Evolutionary conservation across 2,888 invertebrate genomes (phyloP).

Genomic region (Pemphredon lugubris): DNA sequence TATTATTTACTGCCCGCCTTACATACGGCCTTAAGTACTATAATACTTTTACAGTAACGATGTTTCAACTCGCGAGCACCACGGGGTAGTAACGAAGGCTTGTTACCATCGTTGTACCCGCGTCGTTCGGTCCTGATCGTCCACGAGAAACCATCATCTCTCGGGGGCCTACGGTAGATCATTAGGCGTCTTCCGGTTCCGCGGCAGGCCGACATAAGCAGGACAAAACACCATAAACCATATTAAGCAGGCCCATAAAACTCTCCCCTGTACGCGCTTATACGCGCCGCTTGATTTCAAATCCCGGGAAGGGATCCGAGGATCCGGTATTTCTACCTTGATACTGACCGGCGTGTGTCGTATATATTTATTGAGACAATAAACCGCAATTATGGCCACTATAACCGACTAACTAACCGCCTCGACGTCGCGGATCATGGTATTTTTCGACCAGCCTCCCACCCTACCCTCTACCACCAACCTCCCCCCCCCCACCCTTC

Average conservation of each 20-base stretch:
- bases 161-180: constrained; percentile 38
- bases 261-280: constrained; percentile 29
- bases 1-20: constrained; percentile 8
- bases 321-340: constrained; percentile 38
- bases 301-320: constrained; percentile 70
- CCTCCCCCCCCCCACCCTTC: constrained; percentile 2
- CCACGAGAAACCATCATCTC: constrained; percentile 20
- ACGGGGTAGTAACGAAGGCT: constrained; percentile 33
- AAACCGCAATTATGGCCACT: constrained; percentile 77
- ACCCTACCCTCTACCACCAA: neutral
- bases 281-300: constrained; percentile 72
- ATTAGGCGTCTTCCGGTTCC: constrained; percentile 72
- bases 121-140: constrained; percentile 10
- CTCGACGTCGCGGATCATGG: constrained; percentile 41
- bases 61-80: neutral
- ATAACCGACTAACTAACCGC: constrained; percentile 75
- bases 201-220: constrained; percentile 48
- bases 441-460: constrained; percentile 27
- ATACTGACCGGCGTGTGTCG: constrained; percentile 63
- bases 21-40: neutral
- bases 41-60: constrained; percentile 25
- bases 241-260: constrained; percentile 73
- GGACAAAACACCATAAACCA: constrained; percentile 68
- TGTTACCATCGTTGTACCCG: constrained; percentile 25
- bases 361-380: constrained; percentile 79